Base-by-base conservation (phyloP, 2,113 vertebrate species). In the Mugil cephalus region DNA sequence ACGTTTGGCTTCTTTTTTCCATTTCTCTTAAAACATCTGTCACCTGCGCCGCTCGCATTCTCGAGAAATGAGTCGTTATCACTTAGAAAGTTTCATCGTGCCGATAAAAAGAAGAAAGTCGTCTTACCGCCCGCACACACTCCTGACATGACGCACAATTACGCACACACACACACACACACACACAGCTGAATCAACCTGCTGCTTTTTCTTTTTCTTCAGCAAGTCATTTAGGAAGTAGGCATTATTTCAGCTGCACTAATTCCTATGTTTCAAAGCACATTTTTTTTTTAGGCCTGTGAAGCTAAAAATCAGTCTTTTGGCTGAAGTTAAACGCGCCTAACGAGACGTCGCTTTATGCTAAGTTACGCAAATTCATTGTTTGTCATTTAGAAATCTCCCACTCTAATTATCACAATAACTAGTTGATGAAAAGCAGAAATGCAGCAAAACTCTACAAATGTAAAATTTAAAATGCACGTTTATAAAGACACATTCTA, bases 21-120 rank as follows among this genome's bases (percentile, higher is more conserved):
- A 8, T 80, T 73, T 69, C 53, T 60, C n/a, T 71, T 19, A 40
- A 42, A 83, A 56, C 77, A 74, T 82, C 69, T 83, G 68, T 72
- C 58, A 69, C 51, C 48, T 64, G 73, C 76, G 56, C 79, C 69
- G 76, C 43, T 82, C 40, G 54, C 34, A 85, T 68, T 70, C 38
- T 35, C 36, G 24, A 24, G 18, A 77, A 83, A 79, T 66, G 66
- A 83, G 81, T 65, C 19, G 46, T 67, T n/a, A 67, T 40, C 17
- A 34, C 42, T 45, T 21, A 7, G n/a, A 63, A 79, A 51, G 43
- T 54, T 70, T 77, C 50, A 65, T 11, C 30, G 24, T 30, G 24
- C 24, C 24, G 24, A 30, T 5, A 66, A 38, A 53, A 64, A 66
- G 42, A 53, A 64, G 34, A 78, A 80, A 60, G 12, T 46, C 40